These are phyloP conservation scores for Leptarthrus brevirostris DNA, from an alignment of 2,888 invertebrate species.

Conservation along the genomic window DNA sequence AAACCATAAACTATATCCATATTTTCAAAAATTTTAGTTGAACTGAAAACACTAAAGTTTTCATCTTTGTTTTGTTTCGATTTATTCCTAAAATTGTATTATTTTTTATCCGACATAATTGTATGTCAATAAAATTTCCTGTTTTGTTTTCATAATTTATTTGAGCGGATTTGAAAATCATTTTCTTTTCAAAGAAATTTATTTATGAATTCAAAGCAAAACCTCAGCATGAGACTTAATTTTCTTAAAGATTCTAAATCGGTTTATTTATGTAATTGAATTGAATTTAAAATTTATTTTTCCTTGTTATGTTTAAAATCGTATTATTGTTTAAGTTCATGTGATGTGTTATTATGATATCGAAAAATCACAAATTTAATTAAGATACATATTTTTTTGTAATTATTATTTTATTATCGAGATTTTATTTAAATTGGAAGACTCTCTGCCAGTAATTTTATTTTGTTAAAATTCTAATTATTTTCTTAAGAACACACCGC, in stretches of 20 bases:
- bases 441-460: constrained; percentile 38
- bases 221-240: constrained; percentile 42
- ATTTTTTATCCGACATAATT: too few species aligned
- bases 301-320: constrained; percentile 41
- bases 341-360: constrained; percentile 52
- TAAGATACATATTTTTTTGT: background rate
- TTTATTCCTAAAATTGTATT: too few species aligned
- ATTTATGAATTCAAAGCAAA: background rate
- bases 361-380: constrained; percentile 10
- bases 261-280: constrained; percentile 37
- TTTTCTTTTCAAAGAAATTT: background rate
- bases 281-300: constrained; percentile 38
- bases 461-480: constrained; percentile 13
- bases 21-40: too few species aligned
- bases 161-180: background rate
- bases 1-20: too few species aligned
- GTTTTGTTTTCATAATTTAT: too few species aligned
- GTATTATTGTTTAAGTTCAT: constrained; percentile 51
- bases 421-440: constrained; percentile 41
- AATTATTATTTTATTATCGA: constrained; percentile 1
- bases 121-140: too few species aligned
- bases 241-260: constrained; percentile 43
- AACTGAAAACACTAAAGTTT: too few species aligned
- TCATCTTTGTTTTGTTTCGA: too few species aligned
- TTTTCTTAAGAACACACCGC: constrained; percentile 14